These are phyloP conservation scores for Seriola dumerili DNA, from an alignment of 2,113 vertebrate species.

Conservation along the genomic window DNA sequence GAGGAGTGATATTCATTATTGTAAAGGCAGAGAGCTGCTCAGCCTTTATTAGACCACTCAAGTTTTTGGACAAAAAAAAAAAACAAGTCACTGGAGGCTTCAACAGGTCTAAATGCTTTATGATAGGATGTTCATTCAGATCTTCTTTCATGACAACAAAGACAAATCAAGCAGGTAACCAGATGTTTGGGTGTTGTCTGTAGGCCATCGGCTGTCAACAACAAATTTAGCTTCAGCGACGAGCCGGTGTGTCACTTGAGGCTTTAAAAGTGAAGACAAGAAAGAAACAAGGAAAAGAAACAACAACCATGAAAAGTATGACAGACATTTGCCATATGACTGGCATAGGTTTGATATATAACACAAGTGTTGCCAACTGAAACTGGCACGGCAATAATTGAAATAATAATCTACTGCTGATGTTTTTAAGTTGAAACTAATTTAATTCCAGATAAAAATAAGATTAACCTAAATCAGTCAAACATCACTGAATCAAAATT, in stretches of 20 bases:
- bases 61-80: constrained; percentile 21
- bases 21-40: constrained; percentile 29
- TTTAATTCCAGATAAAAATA: neutral
- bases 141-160: constrained; percentile 46
- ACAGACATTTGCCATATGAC: neutral
- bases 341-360: neutral
- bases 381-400: neutral
- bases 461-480: neutral
- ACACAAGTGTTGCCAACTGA: neutral
- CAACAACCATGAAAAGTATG: neutral
- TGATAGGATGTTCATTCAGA: constrained; percentile 31
- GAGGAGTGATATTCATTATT: constrained; percentile 53
- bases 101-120: constrained; percentile 36
- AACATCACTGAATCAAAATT: neutral
- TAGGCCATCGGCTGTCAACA: constrained; percentile 18
- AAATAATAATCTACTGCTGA: neutral
- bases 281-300: too few species aligned
- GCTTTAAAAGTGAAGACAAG: constrained; percentile 3
- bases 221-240: constrained; percentile 17
- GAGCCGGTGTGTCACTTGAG: constrained; percentile 21
- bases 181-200: constrained; percentile 13
- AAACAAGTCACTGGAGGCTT: constrained; percentile 25
- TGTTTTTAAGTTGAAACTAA: neutral
- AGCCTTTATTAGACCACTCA: constrained; percentile 41
- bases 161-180: constrained; percentile 49